Evolutionary conservation across 2,797 vertebrate genomes (phyloP).

Genomic region (Phyllotis vaccarum): DNA sequence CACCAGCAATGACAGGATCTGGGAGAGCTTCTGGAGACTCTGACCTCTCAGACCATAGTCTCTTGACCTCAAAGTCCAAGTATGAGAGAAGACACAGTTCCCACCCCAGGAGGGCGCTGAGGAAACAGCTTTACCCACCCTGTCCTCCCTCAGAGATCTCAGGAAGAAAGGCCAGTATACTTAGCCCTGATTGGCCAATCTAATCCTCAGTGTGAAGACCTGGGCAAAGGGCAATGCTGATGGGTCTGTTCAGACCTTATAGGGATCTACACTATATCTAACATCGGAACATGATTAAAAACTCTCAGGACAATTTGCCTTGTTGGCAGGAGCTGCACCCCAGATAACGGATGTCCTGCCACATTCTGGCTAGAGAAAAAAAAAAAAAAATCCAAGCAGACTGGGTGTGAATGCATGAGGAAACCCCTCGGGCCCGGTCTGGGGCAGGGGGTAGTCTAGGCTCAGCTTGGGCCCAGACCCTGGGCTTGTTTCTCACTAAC

Average conservation of each 20-base stretch:
- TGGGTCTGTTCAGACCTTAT: constrained; percentile 40
- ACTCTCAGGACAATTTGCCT: constrained; percentile 56
- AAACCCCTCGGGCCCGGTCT: not conserved
- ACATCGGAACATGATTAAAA: constrained; percentile 77
- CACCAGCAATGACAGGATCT: not conserved
- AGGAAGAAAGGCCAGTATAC: constrained; percentile 50
- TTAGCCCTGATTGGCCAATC: constrained; percentile 33
- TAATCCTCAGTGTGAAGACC: constrained; percentile 54
- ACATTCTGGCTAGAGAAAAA: constrained; percentile 35
- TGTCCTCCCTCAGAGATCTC: constrained; percentile 29
- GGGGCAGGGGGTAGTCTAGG: not conserved
- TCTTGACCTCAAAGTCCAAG: constrained; percentile 10
- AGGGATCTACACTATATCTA: constrained; percentile 63
- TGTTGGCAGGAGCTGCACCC: constrained; percentile 57
- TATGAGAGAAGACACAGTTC: constrained; percentile 27
- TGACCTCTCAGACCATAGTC: constrained; percentile 21
- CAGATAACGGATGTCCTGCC: constrained; percentile 54
- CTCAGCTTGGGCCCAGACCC: not conserved
- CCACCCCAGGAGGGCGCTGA: constrained; percentile 21
- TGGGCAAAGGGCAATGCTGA: constrained; percentile 26
- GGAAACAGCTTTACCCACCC: constrained; percentile 13
- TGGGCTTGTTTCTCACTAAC: constrained; percentile 47
- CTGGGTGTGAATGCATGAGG: constrained; percentile 29
- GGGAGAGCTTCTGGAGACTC: constrained; percentile 10
- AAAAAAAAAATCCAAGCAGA: constrained; percentile 17